Evolutionary conservation across 2,888 invertebrate species (phyloP).

Genomic region (Drosophila planitibia): DNA sequence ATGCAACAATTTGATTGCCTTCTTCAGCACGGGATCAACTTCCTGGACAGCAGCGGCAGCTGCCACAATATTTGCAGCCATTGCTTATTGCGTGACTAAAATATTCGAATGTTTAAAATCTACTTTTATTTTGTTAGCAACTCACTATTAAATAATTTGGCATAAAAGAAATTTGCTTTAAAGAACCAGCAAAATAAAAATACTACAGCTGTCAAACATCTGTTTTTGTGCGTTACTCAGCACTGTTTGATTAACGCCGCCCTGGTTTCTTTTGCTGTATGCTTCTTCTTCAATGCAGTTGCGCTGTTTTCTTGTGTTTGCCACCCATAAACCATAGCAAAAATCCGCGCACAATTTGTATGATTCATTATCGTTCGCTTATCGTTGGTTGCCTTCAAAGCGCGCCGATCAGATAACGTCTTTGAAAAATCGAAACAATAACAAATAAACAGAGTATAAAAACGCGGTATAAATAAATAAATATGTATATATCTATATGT

Average conservation of each 20-base stretch:
- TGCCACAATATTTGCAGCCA: slow-evolving; percentile 86
- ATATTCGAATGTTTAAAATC: not conserved
- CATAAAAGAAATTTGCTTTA: not conserved
- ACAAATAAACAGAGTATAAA: slow-evolving; percentile 54
- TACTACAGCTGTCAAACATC: slow-evolving; percentile 18
- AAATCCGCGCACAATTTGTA: not conserved
- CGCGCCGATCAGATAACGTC: slow-evolving; percentile 44
- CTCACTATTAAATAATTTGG: not conserved
- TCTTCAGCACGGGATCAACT: slow-evolving; percentile 92
- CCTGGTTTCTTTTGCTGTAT: slow-evolving; percentile 20
- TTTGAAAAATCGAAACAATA: slow-evolving; percentile 75
- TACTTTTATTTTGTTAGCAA: not conserved
- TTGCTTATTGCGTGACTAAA: slow-evolving; percentile 23
- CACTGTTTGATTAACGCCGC: slow-evolving; percentile 13
- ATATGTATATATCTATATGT: too few species aligned
- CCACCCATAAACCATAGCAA: slow-evolving; percentile 18
- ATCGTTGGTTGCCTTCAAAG: slow-evolving; percentile 25
- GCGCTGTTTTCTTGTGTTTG: slow-evolving; percentile 41
- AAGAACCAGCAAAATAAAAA: not conserved
- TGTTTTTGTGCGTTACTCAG: slow-evolving; percentile 22
- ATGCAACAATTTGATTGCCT: slow-evolving; percentile 92
- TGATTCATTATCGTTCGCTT: slow-evolving; percentile 23
- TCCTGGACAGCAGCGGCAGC: slow-evolving; percentile 86
- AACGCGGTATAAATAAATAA: too few species aligned
- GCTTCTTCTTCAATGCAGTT: slow-evolving; percentile 47